Percentiles rank a stretch among this genome's conserved stretches.
These are phyloP conservation scores for Stegastes partitus DNA, from an alignment of 2,113 vertebrate species.

Conservation along the genomic window DNA sequence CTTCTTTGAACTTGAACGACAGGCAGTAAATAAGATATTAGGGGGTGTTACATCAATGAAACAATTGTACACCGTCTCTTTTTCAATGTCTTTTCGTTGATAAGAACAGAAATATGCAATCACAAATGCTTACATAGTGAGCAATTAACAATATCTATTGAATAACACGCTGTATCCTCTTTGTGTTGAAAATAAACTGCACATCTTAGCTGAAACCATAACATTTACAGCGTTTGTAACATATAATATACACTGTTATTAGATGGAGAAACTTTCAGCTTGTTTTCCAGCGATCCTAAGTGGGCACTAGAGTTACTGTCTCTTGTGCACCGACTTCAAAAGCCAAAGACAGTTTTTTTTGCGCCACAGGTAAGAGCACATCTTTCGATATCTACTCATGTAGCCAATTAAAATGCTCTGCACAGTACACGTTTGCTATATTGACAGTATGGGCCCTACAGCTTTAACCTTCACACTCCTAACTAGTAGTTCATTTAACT, in stretches of 20 bases:
- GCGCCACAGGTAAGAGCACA: neutral
- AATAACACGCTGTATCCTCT: neutral
- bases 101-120: too few relatives aligned
- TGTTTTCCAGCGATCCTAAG: neutral
- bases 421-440: constrained; percentile 23
- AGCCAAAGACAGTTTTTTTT: neutral
- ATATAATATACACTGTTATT: too few relatives aligned
- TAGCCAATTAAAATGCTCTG: constrained; percentile 35
- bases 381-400: constrained; percentile 24
- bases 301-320: neutral
- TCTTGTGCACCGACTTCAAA: constrained; percentile 9
- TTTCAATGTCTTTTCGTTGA: too few relatives aligned
- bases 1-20: neutral
- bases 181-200: too few relatives aligned
- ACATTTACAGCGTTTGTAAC: too few relatives aligned
- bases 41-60: too few relatives aligned
- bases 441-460: neutral
- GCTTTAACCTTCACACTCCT: constrained; percentile 17
- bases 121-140: neutral
- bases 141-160: neutral
- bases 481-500: constrained; percentile 4
- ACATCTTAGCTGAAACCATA: too few relatives aligned
- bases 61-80: too few relatives aligned
- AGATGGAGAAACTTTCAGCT: neutral
- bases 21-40: neutral